Base-by-base conservation (phyloP, 2,797 vertebrate species). In the Holocentrus rufus region DNA sequence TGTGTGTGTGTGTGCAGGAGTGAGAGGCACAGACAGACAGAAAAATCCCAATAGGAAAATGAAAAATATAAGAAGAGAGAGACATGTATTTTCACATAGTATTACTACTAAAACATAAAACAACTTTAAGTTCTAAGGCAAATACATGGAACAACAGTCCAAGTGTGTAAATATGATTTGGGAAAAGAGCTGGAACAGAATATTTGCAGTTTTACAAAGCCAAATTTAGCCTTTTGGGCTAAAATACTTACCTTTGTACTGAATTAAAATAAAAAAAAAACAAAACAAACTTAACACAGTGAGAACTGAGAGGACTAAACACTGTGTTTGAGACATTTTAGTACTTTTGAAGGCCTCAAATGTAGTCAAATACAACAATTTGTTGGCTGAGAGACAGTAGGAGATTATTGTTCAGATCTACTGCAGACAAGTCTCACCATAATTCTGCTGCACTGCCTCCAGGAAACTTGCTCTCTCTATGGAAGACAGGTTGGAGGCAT, bases 381-480 rank as follows among this genome's bases (percentile, higher is more conserved):
- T 39, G n/a, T 8, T 20, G 0, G 50, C 2, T n/a, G n/a, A 23
- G 11, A 53, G 20, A 53, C 20, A 22, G 22, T 11, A 25, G 7
- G 18, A 31, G 30, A 31, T 7, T 31, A 7, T 31, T 31, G 30
- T 31, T 1, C 2, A 20, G 17, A 50, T 50, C 6, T 20, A 18
- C 47, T 23, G n/a, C n/a, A 5, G 1, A 59, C n/a, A 2, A 18
- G 4, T 69, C 77, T 77, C 31, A 91, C 91, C 82, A 56, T 67
- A 0, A 13, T 52, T 56, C 1, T 1, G 1, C 56, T 85, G 80
- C 47, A 88, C 79, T 22, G 77, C 82, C 8, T 88, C 74, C 14
- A 91, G 61, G 72, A 92, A 90, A 63, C 84, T 89, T 0, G 34
- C 57, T 47, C n/a, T 77, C 4, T 81, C 85, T 31, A 92, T 75